phyloP scores from a whole-genome alignment of 1,140 invertebrate genomes.

The Argopecten irradians region DNA sequence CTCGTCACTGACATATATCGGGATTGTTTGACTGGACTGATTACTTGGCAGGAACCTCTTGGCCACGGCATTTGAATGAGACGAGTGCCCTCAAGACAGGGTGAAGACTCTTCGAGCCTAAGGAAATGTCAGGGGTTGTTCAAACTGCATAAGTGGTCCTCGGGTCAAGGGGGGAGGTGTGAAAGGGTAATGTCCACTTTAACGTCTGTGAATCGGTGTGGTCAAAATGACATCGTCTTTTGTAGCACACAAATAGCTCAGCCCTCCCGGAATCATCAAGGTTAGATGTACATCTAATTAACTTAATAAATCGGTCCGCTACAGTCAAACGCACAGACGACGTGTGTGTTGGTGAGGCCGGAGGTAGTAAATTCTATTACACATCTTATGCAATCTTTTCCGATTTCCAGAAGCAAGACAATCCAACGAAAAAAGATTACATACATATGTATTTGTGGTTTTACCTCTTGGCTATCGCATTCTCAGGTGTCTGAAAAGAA shows the following conservation, averaged over 20 bases:
- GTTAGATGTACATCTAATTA: background rate
- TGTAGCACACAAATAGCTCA: background rate
- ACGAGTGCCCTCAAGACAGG: background rate
- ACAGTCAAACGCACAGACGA: background rate
- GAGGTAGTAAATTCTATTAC: background rate
- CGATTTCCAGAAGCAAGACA: background rate
- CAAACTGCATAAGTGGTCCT: background rate
- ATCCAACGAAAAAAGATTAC: background rate
- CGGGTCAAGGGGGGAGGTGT: background rate
- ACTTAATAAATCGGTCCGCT: background rate
- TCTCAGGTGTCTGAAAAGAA: background rate
- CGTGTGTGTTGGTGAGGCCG: background rate
- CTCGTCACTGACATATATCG: background rate
- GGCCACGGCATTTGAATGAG: background rate
- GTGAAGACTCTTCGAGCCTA: background rate
- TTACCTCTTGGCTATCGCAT: background rate
- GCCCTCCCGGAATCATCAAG: background rate
- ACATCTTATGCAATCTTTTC: background rate
- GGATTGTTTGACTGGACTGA: background rate
- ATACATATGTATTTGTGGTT: background rate
- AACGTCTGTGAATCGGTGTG: background rate
- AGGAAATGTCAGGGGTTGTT: background rate
- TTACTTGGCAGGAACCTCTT: background rate
- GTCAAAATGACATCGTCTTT: background rate
- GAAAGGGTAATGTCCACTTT: background rate